Conservation (phyloP, 2,113 vertebrate species). For the Chamaea fasciata region DNA sequence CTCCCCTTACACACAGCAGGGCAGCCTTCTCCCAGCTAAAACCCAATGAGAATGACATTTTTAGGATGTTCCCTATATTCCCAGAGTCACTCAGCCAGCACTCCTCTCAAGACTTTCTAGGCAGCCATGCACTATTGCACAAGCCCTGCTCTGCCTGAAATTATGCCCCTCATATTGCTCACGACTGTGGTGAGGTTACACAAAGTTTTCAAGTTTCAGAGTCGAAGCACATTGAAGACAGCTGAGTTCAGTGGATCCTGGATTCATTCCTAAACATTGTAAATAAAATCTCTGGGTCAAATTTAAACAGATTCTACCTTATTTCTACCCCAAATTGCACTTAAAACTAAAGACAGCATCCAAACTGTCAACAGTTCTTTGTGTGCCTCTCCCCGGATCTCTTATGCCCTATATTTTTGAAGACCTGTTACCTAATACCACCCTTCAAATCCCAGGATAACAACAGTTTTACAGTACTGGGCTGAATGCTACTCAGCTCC, state of each 20-base stretch:
- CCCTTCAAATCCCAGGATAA: not conserved
- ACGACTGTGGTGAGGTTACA: not conserved
- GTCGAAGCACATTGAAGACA: not conserved
- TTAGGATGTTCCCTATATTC: not conserved
- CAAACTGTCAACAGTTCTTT: not conserved
- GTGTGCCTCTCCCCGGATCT: not conserved
- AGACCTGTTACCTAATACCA: not conserved
- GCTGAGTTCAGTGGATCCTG: not conserved
- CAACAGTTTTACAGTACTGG: not conserved
- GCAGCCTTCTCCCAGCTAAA: not conserved
- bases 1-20: not conserved
- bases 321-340: not conserved
- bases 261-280: not conserved
- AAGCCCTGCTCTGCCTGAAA: not conserved
- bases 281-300: not conserved
- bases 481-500: not conserved
- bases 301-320: not conserved
- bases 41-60: fast-evolving
- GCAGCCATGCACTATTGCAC: not conserved
- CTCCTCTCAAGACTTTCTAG: not conserved
- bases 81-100: not conserved
- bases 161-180: fast-evolving
- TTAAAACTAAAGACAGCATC: not conserved
- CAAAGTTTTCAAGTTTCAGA: not conserved
- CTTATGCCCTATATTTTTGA: not conserved